Percentiles rank a stretch among this genome's conserved stretches.
phyloP scores from a whole-genome alignment of 2,888 invertebrate species.

The Copidosoma aretas region DNA sequence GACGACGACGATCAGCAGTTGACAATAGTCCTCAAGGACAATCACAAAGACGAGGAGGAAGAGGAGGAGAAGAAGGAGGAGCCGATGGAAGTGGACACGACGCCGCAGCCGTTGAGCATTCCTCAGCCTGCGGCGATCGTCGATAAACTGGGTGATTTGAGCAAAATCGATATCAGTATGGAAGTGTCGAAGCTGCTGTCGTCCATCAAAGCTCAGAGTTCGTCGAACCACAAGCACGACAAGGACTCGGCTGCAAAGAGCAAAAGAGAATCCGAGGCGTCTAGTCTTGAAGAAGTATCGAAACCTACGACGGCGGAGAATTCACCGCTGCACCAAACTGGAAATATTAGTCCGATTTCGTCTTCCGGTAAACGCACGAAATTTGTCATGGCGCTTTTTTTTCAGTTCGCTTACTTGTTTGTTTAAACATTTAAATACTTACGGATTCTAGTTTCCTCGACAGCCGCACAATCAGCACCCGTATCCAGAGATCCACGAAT shows the following conservation, averaged over 20 bases:
- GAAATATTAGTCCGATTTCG: slow-evolving; percentile 50
- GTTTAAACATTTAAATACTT: background rate
- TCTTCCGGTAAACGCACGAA: slow-evolving; percentile 29
- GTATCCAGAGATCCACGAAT: slow-evolving; percentile 59
- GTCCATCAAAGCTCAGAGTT: slow-evolving; percentile 64
- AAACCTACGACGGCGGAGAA: background rate
- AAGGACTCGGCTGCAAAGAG: slow-evolving; percentile 28
- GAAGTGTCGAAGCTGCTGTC: slow-evolving; percentile 75
- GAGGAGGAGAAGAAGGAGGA: slow-evolving; percentile 47
- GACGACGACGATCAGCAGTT: slow-evolving; percentile 58
- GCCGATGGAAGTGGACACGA: slow-evolving; percentile 39
- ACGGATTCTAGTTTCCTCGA: background rate
- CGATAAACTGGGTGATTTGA: slow-evolving; percentile 73
- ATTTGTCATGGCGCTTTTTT: background rate
- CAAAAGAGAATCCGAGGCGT: slow-evolving; percentile 24
- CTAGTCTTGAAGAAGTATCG: background rate
- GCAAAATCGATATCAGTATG: slow-evolving; percentile 76
- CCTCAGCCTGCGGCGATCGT: slow-evolving; percentile 67
- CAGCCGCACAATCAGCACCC: slow-evolving; percentile 22
- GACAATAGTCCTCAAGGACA: slow-evolving; percentile 78
- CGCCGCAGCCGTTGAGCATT: slow-evolving; percentile 53
- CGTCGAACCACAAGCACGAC: slow-evolving; percentile 39
- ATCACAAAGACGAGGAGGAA: slow-evolving; percentile 67
- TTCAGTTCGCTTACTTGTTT: background rate
- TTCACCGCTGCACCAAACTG: slow-evolving; percentile 40